Evolutionary conservation across 2,797 vertebrate genomes (phyloP), one percentile per base, ranked within the genome.

Genomic region (Morus bassanus): DNA sequence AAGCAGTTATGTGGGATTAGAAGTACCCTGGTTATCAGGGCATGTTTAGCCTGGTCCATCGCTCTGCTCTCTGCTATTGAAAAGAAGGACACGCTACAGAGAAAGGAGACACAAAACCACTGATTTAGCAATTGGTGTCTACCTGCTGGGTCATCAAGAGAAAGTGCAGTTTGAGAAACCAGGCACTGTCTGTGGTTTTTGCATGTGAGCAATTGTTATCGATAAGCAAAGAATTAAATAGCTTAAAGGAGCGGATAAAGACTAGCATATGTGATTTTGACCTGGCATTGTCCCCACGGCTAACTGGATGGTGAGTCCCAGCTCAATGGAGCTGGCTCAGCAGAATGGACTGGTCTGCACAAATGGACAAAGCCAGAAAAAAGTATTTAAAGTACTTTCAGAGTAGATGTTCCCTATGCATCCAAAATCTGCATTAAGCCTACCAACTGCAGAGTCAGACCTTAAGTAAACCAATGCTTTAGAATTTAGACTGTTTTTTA

Each of bases 161-260:
- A 91, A 65, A 95, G 78, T 22, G n/a, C 19, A 56, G 82, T 78
- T 0, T 81, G 82, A 78, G 91, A 61, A 93, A 81, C 13, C 39
- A 56, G 54, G 69, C 60, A 45, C 7, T 12, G 15, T 70, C 91
- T 61, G 76, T 50, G 79, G 22, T 9, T 89, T 80, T 82, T 54
- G 53, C 56, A 31, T 8, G n/a, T 45, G 59, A 95, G 63, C 85
- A 87, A 67, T 48, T 91, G 76, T 76, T 75, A 95, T 19, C 5
- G 1, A 78, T 79, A 75, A 88, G 85, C 54, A 61, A 95, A 88
- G 88, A 81, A 94, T 93, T 80, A 91, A 89, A 78, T 57, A 86
- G 85, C 80, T 93, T 91, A 91, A 94, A 95, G 91, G 74, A 95
- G 80, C 0, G 7, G 77, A 88, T 91, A 69, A 88, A 93, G 67